Conservation (phyloP, 1,140 invertebrate genomes). For the Heliconius hewitsoni region DNA sequence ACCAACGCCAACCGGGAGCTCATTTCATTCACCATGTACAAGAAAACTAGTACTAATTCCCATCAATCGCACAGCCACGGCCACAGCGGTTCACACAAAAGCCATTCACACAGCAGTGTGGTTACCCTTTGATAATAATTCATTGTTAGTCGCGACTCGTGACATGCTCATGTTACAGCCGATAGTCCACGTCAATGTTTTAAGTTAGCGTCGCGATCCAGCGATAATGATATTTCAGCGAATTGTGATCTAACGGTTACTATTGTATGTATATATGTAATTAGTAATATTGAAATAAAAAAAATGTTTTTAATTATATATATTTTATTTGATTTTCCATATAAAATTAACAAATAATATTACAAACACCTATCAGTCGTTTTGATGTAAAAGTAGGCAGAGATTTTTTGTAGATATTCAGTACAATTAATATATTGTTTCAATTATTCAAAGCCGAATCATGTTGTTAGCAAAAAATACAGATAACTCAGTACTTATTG, state of each 20-base stretch:
- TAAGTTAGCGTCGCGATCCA: neutral
- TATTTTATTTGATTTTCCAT: slow-evolving; percentile 38
- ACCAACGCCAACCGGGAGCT: slow-evolving; percentile 74
- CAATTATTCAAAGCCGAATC: neutral
- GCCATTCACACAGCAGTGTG: slow-evolving; percentile 54
- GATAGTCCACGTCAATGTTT: neutral
- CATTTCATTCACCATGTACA: slow-evolving; percentile 76
- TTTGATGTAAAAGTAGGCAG: neutral
- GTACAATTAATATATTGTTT: neutral
- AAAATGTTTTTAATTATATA: slow-evolving; percentile 20
- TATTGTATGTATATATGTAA: slow-evolving; percentile 26
- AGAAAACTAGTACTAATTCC: slow-evolving; percentile 57
- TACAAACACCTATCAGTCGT: slow-evolving; percentile 43
- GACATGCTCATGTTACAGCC: slow-evolving; percentile 14
- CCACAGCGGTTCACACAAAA: slow-evolving; percentile 47
- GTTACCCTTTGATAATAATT: slow-evolving; percentile 58
- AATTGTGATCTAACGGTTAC: slow-evolving; percentile 27
- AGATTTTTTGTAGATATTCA: neutral
- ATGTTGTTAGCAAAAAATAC: neutral
- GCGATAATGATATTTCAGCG: neutral
- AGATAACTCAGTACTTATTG: neutral
- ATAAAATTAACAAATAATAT: slow-evolving; percentile 41
- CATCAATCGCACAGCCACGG: slow-evolving; percentile 46
- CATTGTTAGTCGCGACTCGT: slow-evolving; percentile 7
- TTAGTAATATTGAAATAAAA: slow-evolving; percentile 24